Evolutionary conservation across 2,888 invertebrate genomes (phyloP), one percentile per base, ranked within the genome.

Genomic region (Rugalucina vietnamica): DNA sequence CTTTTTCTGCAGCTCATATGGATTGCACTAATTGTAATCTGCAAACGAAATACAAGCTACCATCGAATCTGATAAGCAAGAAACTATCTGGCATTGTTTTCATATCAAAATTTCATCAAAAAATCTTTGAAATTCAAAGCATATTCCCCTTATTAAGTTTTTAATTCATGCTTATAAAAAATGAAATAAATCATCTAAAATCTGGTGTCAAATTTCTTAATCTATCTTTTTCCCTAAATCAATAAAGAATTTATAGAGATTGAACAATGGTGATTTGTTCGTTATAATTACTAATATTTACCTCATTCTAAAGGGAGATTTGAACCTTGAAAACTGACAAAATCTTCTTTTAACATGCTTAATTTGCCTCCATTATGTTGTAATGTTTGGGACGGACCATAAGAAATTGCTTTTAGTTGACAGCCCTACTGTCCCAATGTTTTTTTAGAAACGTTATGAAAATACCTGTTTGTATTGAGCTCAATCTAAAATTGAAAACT

Each of bases 281-380:
- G 18, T 65, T 65, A 65, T 34, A 65, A 65, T 65, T 65, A 65
- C 65, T 18, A 12, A 18, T 65, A 65, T 24, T 65, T 65, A 34
- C 65, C 65, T 34, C 24, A 10, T 2, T 12, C 65, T 65, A 65
- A 29, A 65, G 65, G 34, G 34, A 24, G 65, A 5, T 29, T 12
- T 65, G 65, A 65, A 65, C 65, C 65, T 65, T 65, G 65, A 65
- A 65, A 65, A 65, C 65, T 34, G 65, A 65, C 65, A 65, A 65
- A 65, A 65, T 65, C 65, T 65, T 5, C 65, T 65, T 65, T 29
- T 65, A 65, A 65, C 29, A 34, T 65, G 65, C 65, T 65, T 65
- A 65, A 57, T 57, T 57, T 57, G 57, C 57, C n/a, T 57, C 57
- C 27, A 57, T 57, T 57, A 27, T 57, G 14, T n/a, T n/a, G n/a